Evolutionary conservation across 2,797 vertebrate genomes (phyloP).

Genomic region (Sebastes kiyomatsui): DNA sequence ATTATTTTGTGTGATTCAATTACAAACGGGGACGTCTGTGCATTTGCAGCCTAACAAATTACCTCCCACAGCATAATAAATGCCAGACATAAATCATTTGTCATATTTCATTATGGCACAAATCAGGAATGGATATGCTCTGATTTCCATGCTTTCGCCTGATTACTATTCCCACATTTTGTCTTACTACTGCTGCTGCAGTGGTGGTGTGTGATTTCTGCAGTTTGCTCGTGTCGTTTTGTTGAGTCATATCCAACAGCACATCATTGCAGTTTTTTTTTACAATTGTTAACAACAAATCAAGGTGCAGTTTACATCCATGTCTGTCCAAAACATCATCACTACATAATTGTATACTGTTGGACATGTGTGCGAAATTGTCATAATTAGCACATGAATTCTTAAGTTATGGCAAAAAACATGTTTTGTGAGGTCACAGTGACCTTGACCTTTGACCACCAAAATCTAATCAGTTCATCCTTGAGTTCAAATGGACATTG

Average conservation of each 20-base stretch:
- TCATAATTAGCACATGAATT: too few relatives aligned
- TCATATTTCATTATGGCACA: slow-evolving; percentile 73
- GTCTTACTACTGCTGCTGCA: not conserved
- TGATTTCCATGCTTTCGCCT: slow-evolving; percentile 53
- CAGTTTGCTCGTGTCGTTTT: not conserved
- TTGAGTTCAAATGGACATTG: not conserved
- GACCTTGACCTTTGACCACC: too few relatives aligned
- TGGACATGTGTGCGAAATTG: too few relatives aligned
- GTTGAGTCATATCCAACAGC: not conserved
- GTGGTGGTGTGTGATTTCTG: not conserved
- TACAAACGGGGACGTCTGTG: slow-evolving; percentile 70
- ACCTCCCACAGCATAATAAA: slow-evolving; percentile 76
- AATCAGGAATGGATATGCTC: slow-evolving; percentile 62
- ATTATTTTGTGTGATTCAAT: slow-evolving; percentile 81
- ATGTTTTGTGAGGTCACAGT: too few relatives aligned
- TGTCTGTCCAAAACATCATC: too few relatives aligned
- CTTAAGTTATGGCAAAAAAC: too few relatives aligned
- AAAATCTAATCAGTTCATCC: not conserved
- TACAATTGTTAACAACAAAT: not conserved
- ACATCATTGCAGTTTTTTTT: not conserved
- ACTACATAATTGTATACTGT: too few relatives aligned
- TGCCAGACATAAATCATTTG: slow-evolving; percentile 79
- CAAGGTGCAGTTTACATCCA: too few relatives aligned
- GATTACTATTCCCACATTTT: slow-evolving; percentile 26
- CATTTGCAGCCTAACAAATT: slow-evolving; percentile 75